Percentiles rank a stretch among this genome's conserved stretches.
phyloP scores from a whole-genome alignment of 2,113 vertebrate genomes.

The Notiomystis cincta region DNA sequence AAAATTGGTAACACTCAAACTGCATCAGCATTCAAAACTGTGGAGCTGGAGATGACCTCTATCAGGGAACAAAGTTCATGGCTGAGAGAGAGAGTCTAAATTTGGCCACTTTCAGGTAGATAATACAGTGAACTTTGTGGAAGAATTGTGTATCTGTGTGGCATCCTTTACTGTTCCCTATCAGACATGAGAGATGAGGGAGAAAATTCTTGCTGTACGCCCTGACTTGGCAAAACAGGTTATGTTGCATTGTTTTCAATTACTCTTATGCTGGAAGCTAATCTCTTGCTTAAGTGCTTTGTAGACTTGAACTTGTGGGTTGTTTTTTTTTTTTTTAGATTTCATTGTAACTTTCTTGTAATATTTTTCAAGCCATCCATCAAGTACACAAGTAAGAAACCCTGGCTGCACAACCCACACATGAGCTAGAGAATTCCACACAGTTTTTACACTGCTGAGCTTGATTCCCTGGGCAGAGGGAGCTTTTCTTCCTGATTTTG shows the following conservation, averaged over 20 bases:
- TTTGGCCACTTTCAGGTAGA: background rate
- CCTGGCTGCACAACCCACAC: background rate
- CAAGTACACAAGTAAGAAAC: background rate
- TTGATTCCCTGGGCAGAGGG: background rate
- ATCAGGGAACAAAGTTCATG: background rate
- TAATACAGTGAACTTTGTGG: background rate
- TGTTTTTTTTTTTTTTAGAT: background rate
- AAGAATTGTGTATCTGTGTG: background rate
- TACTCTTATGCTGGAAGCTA: background rate
- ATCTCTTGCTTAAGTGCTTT: background rate
- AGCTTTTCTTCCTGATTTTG: background rate
- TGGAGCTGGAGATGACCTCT: background rate
- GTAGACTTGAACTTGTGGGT: background rate
- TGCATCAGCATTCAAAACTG: conserved; percentile 13
- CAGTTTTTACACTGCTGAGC: background rate
- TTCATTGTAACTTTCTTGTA: background rate
- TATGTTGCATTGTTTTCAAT: background rate
- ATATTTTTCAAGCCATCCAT: background rate
- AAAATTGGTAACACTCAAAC: conserved; percentile 11
- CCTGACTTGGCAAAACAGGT: background rate
- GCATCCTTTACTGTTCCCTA: background rate
- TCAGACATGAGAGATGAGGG: background rate
- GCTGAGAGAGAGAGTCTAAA: background rate
- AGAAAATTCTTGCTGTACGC: background rate
- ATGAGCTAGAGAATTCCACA: background rate